These are phyloP conservation scores for Eristalis arbustorum DNA, from an alignment of 2,888 invertebrate species.

Conservation along the genomic window DNA sequence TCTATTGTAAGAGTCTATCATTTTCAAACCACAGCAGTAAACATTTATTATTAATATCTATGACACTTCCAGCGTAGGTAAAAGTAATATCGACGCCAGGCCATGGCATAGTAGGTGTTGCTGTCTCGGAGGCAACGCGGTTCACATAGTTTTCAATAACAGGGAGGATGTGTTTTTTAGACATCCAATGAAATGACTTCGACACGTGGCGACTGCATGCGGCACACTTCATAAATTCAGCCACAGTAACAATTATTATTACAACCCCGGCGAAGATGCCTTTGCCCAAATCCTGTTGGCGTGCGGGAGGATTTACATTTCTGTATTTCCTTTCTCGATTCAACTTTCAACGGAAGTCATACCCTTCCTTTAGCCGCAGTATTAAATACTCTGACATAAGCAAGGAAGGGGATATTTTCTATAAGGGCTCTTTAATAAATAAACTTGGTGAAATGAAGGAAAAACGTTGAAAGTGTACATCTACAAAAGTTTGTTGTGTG, in stretches of 20 bases:
- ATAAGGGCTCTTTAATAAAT: conserved; percentile 41
- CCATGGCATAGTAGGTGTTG: conserved; percentile 11
- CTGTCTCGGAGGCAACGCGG: not conserved
- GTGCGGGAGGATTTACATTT: conserved; percentile 63
- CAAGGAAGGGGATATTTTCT: conserved; percentile 9
- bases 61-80: conserved; percentile 35
- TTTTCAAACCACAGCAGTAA: conserved; percentile 11
- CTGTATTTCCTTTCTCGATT: conserved; percentile 48
- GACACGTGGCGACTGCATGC: conserved; percentile 67
- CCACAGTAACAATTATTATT: conserved; percentile 65
- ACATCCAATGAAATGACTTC: conserved; percentile 66
- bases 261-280: conserved; percentile 33
- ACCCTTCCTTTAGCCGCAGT: conserved; percentile 49
- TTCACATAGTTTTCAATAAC: conserved; percentile 56
- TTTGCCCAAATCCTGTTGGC: conserved; percentile 52
- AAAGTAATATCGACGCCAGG: conserved; percentile 19
- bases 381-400: conserved; percentile 39
- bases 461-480: conserved; percentile 45
- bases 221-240: conserved; percentile 70
- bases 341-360: conserved; percentile 42
- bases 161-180: conserved; percentile 64
- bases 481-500: conserved; percentile 52
- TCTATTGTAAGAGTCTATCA: not conserved
- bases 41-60: conserved; percentile 35
- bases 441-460: conserved; percentile 29